Base-by-base conservation (phyloP, 2,888 invertebrate species). In the Diaprepes abbreviatus region DNA sequence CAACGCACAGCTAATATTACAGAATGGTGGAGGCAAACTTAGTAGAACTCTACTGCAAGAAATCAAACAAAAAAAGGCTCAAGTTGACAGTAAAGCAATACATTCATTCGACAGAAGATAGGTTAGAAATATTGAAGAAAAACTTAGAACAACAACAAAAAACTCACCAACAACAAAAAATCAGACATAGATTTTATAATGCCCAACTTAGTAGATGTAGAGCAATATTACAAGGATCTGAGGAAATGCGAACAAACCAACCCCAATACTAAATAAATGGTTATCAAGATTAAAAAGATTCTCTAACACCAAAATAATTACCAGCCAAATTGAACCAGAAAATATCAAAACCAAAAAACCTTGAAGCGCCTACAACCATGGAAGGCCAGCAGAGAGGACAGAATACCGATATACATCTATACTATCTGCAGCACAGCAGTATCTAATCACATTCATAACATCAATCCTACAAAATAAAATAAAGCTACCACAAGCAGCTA, bases 381-480 rank as follows among this genome's bases (percentile, higher is more conserved):
- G 66, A 70, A 70, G n/a, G n/a, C 73, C 10, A 59, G 73, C 3
- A 72, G 73, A n/a, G 73, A 72, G 5, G 72, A 72, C 62, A 31
- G 57, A 35, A 74, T 72, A 21, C 73, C 74, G n/a, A 63, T 19
- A 7, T 71, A 70, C 35, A 7, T 66, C 5, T 72, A 24, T 57
- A n/a, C 31, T 73, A 6, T 67, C 72, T 5, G 38, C 66, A 5
- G 70, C 73, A 28, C 24, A 52, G 28, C 33, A 31, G 16, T 74
- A 70, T 55, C 55, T 73, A n/a, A 54, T 35, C 45, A 36, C 55
- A 10, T n/a, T n/a, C n/a, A n/a, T n/a, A n/a, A 33, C 28, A 1
- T 21, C 48, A 10, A 54, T 45, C 21, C n/a, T 65, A 2, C 16
- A 35, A 28, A 38, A 35, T 6, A 62, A 21, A 21, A n/a, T 3